phyloP scores from a whole-genome alignment of 1,140 invertebrate species.

The Neodiprion virginianus region DNA sequence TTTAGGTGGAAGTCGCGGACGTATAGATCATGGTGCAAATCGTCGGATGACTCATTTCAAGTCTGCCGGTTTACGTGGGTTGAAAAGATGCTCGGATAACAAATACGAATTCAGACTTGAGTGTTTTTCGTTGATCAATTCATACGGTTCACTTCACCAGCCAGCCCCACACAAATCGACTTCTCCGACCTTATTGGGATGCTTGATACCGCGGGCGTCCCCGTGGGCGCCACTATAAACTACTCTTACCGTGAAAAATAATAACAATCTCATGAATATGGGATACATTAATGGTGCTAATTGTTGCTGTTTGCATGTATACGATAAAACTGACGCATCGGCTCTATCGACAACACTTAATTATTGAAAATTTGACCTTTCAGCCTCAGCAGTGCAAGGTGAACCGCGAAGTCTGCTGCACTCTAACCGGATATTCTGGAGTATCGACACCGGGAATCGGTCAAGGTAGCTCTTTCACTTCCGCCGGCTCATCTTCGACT shows the following conservation, averaged over 20 bases:
- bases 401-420: conserved; percentile 50
- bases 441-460: background rate
- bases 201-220: background rate
- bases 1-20: no score
- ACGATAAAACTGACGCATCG: background rate
- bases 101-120: background rate
- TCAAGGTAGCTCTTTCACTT: conserved; percentile 8
- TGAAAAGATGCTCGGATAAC: background rate
- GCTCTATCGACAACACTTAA: background rate
- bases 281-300: background rate
- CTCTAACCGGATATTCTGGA: conserved; percentile 22
- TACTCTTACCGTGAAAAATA: background rate
- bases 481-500: background rate
- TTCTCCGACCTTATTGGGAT: background rate
- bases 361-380: conserved; percentile 25
- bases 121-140: no score
- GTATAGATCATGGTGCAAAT: background rate
- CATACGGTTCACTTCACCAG: no score
- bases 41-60: background rate
- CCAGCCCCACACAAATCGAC: background rate
- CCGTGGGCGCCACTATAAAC: background rate
- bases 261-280: no score
- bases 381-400: conserved; percentile 47
- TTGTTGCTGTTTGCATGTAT: background rate
- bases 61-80: background rate